A percentile compares a stretch with the other conserved stretches of the same genome.
Evolutionary conservation across 2,888 invertebrate genomes (phyloP).

Genomic region (Acheta domesticus): DNA sequence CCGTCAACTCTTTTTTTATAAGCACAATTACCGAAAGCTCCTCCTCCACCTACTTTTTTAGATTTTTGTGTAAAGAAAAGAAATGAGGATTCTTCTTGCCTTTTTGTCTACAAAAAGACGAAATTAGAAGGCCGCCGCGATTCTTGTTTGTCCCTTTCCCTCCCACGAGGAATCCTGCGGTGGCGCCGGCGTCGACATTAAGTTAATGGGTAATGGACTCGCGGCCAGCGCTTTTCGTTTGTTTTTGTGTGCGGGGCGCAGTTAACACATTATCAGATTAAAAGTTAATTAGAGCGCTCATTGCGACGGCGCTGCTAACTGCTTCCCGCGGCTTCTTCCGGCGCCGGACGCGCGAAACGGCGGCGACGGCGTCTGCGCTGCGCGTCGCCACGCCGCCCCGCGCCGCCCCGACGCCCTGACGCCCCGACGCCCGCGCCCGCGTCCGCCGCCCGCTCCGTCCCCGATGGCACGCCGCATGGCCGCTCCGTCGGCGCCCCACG

Average conservation of each 20-base stretch:
- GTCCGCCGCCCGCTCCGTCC: not conserved
- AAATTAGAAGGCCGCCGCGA: not conserved
- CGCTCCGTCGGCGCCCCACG: not conserved
- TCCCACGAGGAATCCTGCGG: not conserved
- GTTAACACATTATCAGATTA: constrained; percentile 18
- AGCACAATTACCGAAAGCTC: constrained; percentile 18
- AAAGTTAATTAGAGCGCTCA: constrained; percentile 18
- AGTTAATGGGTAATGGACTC: constrained; percentile 18
- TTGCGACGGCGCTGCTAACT: constrained; percentile 18
- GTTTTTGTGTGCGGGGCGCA: not conserved
- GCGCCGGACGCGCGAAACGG: not conserved
- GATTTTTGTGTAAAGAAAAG: constrained; percentile 18
- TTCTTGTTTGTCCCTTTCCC: constrained; percentile 8
- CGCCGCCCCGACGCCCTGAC: not conserved
- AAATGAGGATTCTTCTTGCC: not conserved
- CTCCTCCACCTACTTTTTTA: not conserved
- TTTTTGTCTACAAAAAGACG: not conserved
- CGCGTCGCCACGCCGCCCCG: not conserved
- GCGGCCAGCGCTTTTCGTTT: constrained; percentile 18
- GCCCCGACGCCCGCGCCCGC: not conserved
- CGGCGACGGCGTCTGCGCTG: not conserved
- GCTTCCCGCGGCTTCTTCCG: constrained; percentile 10
- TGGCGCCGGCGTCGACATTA: constrained; percentile 18
- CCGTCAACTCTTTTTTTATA: constrained; percentile 18
- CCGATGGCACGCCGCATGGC: no score